Evolutionary conservation across 2,888 invertebrate genomes (phyloP).

Genomic region (Nebria brevicollis): DNA sequence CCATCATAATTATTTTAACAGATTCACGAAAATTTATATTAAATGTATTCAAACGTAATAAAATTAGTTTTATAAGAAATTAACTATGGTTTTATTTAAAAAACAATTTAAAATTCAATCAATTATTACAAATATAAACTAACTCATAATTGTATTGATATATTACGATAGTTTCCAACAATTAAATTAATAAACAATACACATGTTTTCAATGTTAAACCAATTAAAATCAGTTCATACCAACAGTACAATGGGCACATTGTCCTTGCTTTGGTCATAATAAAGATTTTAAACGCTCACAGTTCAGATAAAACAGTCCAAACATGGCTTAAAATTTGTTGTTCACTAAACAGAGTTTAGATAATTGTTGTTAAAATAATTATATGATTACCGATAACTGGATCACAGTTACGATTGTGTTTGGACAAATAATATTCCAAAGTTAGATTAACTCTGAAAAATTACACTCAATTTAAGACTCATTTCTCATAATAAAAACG

Average conservation of each 20-base stretch:
- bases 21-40: background rate
- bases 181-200: background rate
- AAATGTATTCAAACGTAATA: no score
- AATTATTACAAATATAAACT: background rate
- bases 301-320: background rate
- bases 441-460: background rate
- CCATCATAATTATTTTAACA: no score
- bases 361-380: no score
- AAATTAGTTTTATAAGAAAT: background rate
- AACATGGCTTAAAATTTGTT: background rate
- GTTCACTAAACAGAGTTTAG: no score
- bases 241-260: background rate
- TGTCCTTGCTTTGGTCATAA: background rate
- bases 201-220: background rate
- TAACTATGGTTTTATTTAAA: slow-evolving; percentile 1
- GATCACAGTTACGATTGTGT: background rate
- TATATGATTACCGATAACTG: no score
- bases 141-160: background rate
- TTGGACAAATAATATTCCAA: background rate
- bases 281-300: background rate
- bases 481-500: background rate
- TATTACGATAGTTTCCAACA: background rate
- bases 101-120: background rate
- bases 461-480: background rate
- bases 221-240: background rate